Base-by-base conservation (phyloP, 2,797 vertebrate species). In the Anomalospiza imberbis region DNA sequence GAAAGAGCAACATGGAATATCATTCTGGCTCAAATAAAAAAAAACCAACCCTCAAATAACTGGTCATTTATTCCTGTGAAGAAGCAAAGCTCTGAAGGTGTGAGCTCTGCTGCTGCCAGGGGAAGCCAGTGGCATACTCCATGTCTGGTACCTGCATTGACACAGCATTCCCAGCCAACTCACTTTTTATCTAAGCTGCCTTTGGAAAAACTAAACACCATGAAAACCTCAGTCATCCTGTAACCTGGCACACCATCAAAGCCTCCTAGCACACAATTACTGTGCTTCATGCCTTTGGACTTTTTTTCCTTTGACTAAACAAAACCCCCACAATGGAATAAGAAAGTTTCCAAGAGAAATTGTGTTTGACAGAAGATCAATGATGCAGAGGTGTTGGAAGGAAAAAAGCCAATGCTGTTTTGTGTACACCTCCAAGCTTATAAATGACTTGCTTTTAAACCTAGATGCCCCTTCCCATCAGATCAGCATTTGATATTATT, bases 341-440 rank as follows among this genome's bases (percentile, higher is more conserved):
- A 93, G 89, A 94, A 96, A 95, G 89, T 94, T 95, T 90, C 73
- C 84, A 92, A 88, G 82, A 96, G 89, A 93, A 96, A 96, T 45
- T 79, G 65, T 89, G 60, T 88, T 93, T 94, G 92, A 97, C 91
- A 94, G 92, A 94, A 94, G 94, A 97, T 95, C 93, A 95, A 94
- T 91, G 92, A 74, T 85, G 76, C 88, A 55, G 62, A 94, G 86
- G 72, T 84, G 86, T 79, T 77, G 82, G 40, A 94, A 66, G 85
- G 45, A 72, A 93, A 94, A 94, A 94, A 93, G 89, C 72, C 74
- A 93, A 62, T 1, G 1, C 68, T 95, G 90, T 89, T 96, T 95
- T 95, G 88, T 88, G 88, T 94, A 95, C 82, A 94, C 81, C 94
- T 95, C 91, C 77, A 83, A 90, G 75, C 54, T 96, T 90, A 91